These are phyloP conservation scores for Ophthalmolycus amberensis DNA, from an alignment of 2,113 vertebrate genomes.

Conservation along the genomic window DNA sequence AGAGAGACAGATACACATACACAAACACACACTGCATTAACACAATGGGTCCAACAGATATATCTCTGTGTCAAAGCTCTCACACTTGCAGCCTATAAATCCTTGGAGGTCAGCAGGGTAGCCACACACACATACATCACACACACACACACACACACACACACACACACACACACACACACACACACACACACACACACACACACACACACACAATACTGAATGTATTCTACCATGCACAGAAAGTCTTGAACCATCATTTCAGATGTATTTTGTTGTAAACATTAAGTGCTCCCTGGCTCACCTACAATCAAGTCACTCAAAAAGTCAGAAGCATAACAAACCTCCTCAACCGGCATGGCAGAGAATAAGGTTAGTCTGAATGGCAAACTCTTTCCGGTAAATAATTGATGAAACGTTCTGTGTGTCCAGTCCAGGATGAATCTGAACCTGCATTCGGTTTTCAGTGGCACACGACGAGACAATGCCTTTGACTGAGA, in stretches of 20 bases:
- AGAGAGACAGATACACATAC: constrained; percentile 47
- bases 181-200: constrained; percentile 3
- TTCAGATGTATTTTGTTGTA: background rate
- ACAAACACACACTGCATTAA: constrained; percentile 82
- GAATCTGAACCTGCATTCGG: constrained; percentile 42
- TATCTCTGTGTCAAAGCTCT: constrained; percentile 83
- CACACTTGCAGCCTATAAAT: constrained; percentile 82
- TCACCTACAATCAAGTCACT: constrained; percentile 17
- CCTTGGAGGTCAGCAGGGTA: constrained; percentile 73
- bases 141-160: background rate
- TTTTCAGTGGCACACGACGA: constrained; percentile 57
- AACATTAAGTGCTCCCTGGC: constrained; percentile 3
- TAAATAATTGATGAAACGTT: constrained; percentile 55
- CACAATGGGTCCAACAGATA: constrained; percentile 84
- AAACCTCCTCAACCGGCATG: constrained; percentile 13
- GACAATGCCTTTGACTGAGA: constrained; percentile 69
- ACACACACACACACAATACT: background rate
- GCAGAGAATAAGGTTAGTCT: constrained; percentile 34
- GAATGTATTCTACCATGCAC: background rate
- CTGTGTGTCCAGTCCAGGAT: constrained; percentile 8
- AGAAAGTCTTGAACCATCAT: background rate
- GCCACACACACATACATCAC: constrained; percentile 32
- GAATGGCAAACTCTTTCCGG: constrained; percentile 23
- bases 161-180: constrained; percentile 36
- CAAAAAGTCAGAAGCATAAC: constrained; percentile 16